A percentile compares a stretch with the other conserved stretches of the same genome.
Conservation (phyloP, 2,888 invertebrate species). For the Drosophila mettleri region DNA sequence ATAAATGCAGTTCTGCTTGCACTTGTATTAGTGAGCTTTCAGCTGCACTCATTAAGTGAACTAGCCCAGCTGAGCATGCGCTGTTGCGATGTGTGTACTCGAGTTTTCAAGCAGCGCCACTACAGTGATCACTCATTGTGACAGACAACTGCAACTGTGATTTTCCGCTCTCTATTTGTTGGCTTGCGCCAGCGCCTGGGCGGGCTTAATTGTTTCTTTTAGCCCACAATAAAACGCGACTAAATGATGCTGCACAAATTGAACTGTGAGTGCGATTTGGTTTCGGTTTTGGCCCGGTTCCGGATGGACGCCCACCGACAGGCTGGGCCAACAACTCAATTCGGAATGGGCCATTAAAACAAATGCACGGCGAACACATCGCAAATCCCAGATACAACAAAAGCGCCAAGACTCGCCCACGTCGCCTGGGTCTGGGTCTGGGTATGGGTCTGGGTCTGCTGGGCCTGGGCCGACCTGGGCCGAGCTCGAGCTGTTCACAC, state of each 20-base stretch:
- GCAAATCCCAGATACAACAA: constrained; percentile 41
- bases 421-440: not conserved
- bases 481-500: constrained; percentile 47
- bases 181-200: constrained; percentile 32
- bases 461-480: constrained; percentile 7
- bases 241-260: constrained; percentile 77
- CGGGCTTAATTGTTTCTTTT: constrained; percentile 53
- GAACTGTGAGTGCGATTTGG: constrained; percentile 63
- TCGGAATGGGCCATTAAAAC: constrained; percentile 77
- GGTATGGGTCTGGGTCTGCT: too few relatives aligned
- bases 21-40: constrained; percentile 9
- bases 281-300: constrained; percentile 38
- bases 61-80: not conserved
- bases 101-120: not conserved
- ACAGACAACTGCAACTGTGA: constrained; percentile 14
- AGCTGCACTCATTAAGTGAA: constrained; percentile 3
- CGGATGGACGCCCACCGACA: constrained; percentile 63
- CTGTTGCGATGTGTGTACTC: not conserved
- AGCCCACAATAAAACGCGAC: constrained; percentile 29
- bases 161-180: constrained; percentile 25
- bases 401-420: constrained; percentile 54
- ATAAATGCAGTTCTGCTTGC: not conserved
- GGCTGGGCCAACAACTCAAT: constrained; percentile 70
- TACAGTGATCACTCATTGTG: constrained; percentile 25
- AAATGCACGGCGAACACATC: constrained; percentile 68